Evolutionary conservation across 2,113 vertebrate genomes (phyloP), one percentile per base, ranked within the genome.

Genomic region (Ageneiosus marmoratus): DNA sequence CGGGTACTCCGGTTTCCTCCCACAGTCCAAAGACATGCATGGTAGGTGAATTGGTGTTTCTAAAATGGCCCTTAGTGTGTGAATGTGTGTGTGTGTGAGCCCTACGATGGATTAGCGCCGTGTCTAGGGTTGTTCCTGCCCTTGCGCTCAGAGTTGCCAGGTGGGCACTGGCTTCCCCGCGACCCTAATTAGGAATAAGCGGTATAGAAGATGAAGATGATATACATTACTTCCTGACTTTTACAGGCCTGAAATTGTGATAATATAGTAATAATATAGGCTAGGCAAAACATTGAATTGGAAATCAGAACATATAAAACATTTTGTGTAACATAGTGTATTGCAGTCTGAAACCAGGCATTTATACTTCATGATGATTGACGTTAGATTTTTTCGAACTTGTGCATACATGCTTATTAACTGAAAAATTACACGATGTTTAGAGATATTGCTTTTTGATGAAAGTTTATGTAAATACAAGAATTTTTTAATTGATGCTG

Each of bases 391-490:
- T n/a, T 15, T 18, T 2, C 24, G 15, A 27, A 27, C 41, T 27
- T 2, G 9, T 72, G 12, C 24, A 27, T 27, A 24, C 44, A 27
- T 72, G 44, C 5, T 48, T 48, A 27, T 72, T 24, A 27, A 27
- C 5, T 27, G 44, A 48, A 48, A 72, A 7, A 27, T 27, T 46
- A 72, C 27, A 48, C 16, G 4, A 4, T 51, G 72, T 74, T 74
- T 51, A 29, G 5, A 51, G 72, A 29, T 29, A 74, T 50, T 73
- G 32, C 13, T 50, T 73, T 73, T 48, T 73, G 44, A 73, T 50
- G 24, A 7, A 50, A 51, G 15, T 32, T 74, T 72, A 51, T 29
- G 70, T 74, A 74, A 74, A 74, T 50, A 74, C 46, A 32, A 74
- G 70, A 50, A 29, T 46, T 46, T 37, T 67, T 20, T 70, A 37